Evolutionary conservation across 2,888 invertebrate genomes (phyloP), one percentile per base, ranked within the genome.

Genomic region (Tipula unca): DNA sequence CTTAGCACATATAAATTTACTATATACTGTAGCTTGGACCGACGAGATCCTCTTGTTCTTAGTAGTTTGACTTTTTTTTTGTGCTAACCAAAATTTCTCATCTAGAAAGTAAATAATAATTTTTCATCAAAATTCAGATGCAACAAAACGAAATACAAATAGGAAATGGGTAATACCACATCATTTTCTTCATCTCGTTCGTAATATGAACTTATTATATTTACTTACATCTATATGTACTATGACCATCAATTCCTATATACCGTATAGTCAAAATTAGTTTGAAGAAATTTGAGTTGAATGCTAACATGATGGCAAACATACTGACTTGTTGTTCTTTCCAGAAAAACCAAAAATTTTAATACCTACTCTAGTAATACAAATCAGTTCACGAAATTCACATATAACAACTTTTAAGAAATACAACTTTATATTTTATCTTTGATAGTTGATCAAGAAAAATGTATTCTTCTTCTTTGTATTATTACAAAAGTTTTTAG

Each of bases 51-150:
- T 69, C 25, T 25, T 48, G 20, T n/a, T 48, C 48, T 17, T 48
- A 4, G 48, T 17, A 48, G 48, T 48, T 32, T 32, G 5, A 32
- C 5, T 32, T 32, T 32, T 48, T 48, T n/a, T n/a, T n/a, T n/a
- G n/a, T n/a, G 2, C 69, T 10, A 69, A 69, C 69, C 25, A 69
- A 69, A 69, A 69, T 69, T 69, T 20, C 10, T 69, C 69, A 69
- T 69, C 69, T 69, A 25, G 69, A 69, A 69, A 69, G 25, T 69
- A 69, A 69, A 69, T 25, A 69, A 69, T 69, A 69, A 69, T 69
- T 69, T 69, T 69, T 69, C 69, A 69, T 69, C 69, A 69, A 69
- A 69, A 69, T 69, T 69, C 69, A 69, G 20, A 69, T 69, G 69
- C 69, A 69, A 69, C 69, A 69, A 54, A 17, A 32, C 42, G 13